Evolutionary conservation across 2,113 vertebrate genomes (phyloP).

Genomic region (Ciconia maguari): DNA sequence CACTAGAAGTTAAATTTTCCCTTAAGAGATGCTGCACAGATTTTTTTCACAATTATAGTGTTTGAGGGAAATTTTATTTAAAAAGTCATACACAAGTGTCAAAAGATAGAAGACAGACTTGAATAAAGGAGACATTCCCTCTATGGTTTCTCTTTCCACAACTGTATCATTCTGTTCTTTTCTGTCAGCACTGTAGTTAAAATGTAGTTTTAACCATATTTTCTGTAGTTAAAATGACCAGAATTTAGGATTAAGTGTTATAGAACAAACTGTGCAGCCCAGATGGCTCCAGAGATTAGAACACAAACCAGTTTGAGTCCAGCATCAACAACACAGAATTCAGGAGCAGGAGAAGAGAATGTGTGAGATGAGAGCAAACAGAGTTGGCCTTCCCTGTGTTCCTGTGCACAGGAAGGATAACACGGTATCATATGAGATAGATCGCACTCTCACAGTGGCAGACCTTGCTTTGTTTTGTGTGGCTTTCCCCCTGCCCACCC

Average conservation of each 20-base stretch:
- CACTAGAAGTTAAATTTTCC: neutral
- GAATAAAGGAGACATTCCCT: neutral
- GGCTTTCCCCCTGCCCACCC: no score
- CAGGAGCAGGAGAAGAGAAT: neutral
- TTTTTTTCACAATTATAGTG: neutral
- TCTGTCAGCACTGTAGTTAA: neutral
- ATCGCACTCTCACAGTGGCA: neutral
- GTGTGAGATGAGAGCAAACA: neutral
- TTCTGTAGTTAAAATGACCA: neutral
- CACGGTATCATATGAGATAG: rapidly evolving
- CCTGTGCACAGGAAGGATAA: neutral
- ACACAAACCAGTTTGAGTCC: neutral
- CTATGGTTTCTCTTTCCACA: neutral
- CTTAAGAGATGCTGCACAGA: neutral
- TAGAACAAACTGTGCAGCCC: neutral
- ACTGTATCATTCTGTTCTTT: neutral
- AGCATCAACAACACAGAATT: neutral
- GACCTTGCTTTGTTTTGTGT: neutral
- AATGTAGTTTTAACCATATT: neutral
- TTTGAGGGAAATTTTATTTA: neutral
- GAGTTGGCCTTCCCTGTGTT: neutral
- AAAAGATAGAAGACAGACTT: neutral
- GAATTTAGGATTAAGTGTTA: neutral
- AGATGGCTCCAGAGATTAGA: neutral
- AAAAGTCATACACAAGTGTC: neutral